phyloP scores from a whole-genome alignment of 37 sponge, comb jelly and placozoan species.

The Aplysina aerophoba region DNA sequence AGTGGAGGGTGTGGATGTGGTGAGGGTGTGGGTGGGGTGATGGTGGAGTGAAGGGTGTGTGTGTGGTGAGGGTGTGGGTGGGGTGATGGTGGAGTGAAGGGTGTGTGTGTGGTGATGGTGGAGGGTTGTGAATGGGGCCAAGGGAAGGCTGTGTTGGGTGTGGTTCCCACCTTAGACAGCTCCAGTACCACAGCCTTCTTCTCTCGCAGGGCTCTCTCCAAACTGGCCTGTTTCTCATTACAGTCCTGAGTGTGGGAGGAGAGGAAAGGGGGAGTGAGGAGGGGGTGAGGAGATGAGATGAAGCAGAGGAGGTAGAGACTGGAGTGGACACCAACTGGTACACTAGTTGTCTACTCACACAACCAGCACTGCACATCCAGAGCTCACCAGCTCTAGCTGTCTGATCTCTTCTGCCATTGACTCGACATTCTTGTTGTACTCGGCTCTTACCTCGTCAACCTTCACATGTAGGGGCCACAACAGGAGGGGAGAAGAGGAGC shows the following conservation, averaged over 20 bases:
- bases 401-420: slow-evolving; percentile 81
- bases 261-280: not conserved
- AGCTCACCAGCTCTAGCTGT: slow-evolving; percentile 71
- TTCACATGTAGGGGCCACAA: not conserved
- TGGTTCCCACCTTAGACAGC: slow-evolving; percentile 28
- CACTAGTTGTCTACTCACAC: not conserved
- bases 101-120: too few species aligned
- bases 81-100: too few species aligned
- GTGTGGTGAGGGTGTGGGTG: too few species aligned
- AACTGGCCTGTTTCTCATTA: slow-evolving; percentile 50
- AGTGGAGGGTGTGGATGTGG: not conserved
- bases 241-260: slow-evolving; percentile 50
- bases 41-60: not conserved
- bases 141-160: too few species aligned
- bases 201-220: slow-evolving; percentile 62
- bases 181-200: slow-evolving; percentile 65
- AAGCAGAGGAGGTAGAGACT: too few species aligned
- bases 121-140: too few species aligned
- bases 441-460: slow-evolving; percentile 63
- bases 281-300: too few species aligned
- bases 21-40: too few species aligned
- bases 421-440: slow-evolving; percentile 79
- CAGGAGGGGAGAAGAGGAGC: not conserved
- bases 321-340: not conserved
- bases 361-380: not conserved